phyloP scores from a whole-genome alignment of 2,113 vertebrate species.

The Ptyas mucosa region DNA sequence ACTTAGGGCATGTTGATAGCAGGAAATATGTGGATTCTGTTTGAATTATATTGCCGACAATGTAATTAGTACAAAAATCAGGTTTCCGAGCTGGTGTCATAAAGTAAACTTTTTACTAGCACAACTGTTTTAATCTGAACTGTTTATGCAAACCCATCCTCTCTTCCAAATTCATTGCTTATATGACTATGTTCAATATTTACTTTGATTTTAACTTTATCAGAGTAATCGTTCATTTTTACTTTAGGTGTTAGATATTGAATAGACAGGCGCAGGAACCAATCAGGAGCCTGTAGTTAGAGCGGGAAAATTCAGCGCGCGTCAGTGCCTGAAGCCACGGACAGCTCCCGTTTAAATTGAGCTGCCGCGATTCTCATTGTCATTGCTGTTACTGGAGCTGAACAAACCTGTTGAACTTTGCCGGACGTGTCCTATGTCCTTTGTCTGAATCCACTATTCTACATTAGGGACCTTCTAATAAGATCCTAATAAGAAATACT shows the following conservation, averaged over 20 bases:
- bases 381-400: too few relatives aligned
- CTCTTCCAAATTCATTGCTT: neutral
- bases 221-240: neutral
- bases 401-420: too few relatives aligned
- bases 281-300: too few relatives aligned
- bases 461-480: neutral
- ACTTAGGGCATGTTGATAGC: neutral
- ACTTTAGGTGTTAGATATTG: neutral
- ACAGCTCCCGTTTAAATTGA: too few relatives aligned
- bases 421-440: too few relatives aligned
- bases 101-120: neutral
- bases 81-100: neutral
- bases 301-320: too few relatives aligned
- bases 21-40: neutral
- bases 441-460: too few relatives aligned
- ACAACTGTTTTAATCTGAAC: neutral
- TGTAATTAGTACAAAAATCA: neutral
- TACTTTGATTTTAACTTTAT: neutral
- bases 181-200: neutral
- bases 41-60: neutral
- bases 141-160: too few relatives aligned
- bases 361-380: too few relatives aligned
- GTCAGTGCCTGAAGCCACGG: too few relatives aligned
- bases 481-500: neutral
- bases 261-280: too few relatives aligned